Percentiles rank a stretch among this genome's conserved stretches.
Conservation (phyloP, 1,140 invertebrate species). For the Platorchestia sp. region DNA sequence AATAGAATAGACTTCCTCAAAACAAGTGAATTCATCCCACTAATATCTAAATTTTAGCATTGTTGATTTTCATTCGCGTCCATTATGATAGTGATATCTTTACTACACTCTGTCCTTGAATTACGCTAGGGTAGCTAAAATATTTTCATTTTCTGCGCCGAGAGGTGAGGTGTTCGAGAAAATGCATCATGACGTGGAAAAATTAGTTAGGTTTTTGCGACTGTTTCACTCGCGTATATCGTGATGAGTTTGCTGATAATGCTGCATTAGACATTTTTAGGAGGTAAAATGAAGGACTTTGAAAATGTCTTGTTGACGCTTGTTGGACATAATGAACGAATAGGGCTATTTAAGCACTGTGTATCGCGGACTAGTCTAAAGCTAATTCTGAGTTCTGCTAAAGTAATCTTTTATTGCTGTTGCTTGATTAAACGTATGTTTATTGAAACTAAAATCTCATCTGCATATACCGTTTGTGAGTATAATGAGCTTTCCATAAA, state of each 20-base stretch:
- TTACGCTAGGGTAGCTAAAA: neutral
- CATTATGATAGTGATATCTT: neutral
- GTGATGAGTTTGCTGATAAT: neutral
- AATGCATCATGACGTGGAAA: neutral
- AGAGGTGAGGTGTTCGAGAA: neutral
- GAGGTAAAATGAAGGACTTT: neutral
- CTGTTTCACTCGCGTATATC: neutral
- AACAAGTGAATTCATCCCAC: constrained; percentile 28
- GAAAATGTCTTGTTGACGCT: neutral
- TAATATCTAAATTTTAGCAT: constrained; percentile 1
- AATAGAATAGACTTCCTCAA: neutral
- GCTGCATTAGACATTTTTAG: neutral
- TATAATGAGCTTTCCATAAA: neutral
- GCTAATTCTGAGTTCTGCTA: neutral
- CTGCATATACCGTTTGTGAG: neutral
- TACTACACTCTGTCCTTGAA: neutral
- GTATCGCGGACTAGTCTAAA: neutral
- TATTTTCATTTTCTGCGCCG: neutral
- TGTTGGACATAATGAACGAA: neutral
- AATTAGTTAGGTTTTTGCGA: neutral
- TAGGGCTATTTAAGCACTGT: neutral
- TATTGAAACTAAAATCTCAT: neutral
- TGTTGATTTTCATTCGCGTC: neutral
- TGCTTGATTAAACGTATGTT: neutral
- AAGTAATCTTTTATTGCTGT: neutral